Evolutionary conservation across 1,140 invertebrate species (phyloP).

Genomic region (Frieseomelitta varia): DNA sequence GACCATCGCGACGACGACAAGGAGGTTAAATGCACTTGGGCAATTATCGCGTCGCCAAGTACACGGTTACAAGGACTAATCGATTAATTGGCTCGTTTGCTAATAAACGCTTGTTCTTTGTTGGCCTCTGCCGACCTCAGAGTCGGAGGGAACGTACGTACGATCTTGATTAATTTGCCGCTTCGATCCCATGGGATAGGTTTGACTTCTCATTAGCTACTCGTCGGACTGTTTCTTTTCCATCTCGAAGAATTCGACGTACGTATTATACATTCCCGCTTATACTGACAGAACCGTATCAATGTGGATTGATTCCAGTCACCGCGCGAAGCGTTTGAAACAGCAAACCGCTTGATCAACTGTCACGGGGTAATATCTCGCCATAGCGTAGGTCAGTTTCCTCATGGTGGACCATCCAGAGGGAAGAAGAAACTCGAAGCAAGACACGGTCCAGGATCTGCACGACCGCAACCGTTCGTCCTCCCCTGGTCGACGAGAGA

Average conservation of each 20-base stretch:
- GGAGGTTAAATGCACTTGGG: neutral
- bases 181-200: neutral
- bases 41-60: neutral
- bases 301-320: constrained; percentile 11
- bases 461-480: constrained; percentile 7
- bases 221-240: neutral
- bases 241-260: neutral
- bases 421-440: neutral
- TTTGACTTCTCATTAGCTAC: constrained; percentile 1
- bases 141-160: neutral
- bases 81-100: constrained; percentile 32
- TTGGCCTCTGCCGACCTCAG: neutral
- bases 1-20: neutral
- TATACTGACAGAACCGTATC: constrained; percentile 10
- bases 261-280: neutral
- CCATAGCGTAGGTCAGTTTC: constrained; percentile 7
- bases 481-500: neutral
- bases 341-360: constrained; percentile 15
- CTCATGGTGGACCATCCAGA: neutral
- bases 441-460: neutral
- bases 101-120: constrained; percentile 16
- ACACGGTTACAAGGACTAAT: constrained; percentile 17
- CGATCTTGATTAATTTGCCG: constrained; percentile 16
- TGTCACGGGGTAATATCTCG: constrained; percentile 6
- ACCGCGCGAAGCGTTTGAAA: no score